phyloP scores from a whole-genome alignment of 2,888 invertebrate species.

The Notodonta dromedarius region DNA sequence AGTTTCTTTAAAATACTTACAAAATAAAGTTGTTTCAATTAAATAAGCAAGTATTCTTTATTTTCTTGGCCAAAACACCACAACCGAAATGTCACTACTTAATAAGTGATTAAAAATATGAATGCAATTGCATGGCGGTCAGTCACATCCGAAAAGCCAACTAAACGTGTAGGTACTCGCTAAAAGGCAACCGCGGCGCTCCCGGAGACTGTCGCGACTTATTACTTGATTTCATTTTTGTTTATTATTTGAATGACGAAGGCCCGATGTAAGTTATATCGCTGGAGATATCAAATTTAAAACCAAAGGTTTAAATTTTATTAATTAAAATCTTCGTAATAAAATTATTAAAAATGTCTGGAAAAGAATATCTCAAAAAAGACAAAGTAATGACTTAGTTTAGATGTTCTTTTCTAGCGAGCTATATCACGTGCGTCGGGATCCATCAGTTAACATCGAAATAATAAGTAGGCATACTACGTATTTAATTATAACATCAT shows the following conservation, averaged over 20 bases:
- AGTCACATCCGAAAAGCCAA: conserved; percentile 42
- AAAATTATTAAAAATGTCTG: too few relatives aligned
- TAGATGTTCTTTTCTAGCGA: background rate
- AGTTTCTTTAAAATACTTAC: background rate
- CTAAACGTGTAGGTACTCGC: conserved; percentile 54
- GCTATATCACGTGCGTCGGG: background rate
- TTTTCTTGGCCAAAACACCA: too few relatives aligned
- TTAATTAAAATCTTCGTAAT: too few relatives aligned
- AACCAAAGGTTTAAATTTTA: too few relatives aligned
- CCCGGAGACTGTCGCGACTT: conserved; percentile 11
- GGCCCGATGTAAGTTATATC: background rate
- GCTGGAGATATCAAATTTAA: background rate
- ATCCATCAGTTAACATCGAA: too few relatives aligned
- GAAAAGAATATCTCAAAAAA: too few relatives aligned
- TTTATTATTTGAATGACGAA: conserved; percentile 10
- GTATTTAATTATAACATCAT: background rate
- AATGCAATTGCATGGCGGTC: conserved; percentile 13
- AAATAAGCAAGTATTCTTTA: too few relatives aligned
- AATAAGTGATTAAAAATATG: background rate
- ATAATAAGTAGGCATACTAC: background rate
- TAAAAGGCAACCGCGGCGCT: conserved; percentile 59
- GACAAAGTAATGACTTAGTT: too few relatives aligned
- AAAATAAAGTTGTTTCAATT: background rate
- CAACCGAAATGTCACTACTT: background rate
- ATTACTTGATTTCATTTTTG: conserved; percentile 16